phyloP scores from a whole-genome alignment of 2,797 vertebrate species.

The Eptatretus atami region DNA sequence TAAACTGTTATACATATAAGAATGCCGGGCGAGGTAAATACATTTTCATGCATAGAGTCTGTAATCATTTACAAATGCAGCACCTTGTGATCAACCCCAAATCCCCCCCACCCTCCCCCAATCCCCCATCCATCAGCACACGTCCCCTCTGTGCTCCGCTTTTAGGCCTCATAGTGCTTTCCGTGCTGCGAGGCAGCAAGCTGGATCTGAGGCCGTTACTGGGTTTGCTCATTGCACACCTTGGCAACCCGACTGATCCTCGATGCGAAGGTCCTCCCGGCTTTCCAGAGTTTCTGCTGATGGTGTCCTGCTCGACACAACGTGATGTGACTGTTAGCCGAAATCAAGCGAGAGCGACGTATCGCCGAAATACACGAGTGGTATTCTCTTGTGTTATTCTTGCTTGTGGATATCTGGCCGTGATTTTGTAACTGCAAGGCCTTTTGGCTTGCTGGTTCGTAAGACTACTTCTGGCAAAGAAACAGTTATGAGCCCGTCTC shows the following conservation, averaged over 20 bases:
- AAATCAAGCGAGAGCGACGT: no score
- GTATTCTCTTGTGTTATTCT: no score
- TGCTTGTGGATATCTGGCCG: no score
- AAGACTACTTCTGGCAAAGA: no score
- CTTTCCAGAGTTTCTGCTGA: conserved; percentile 87
- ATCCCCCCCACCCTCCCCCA: background rate
- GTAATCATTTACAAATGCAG: conserved; percentile 2
- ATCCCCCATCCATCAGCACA: background rate
- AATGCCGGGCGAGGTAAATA: background rate
- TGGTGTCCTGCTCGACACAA: conserved; percentile 34
- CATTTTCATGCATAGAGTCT: conserved; percentile 2
- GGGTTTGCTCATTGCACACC: conserved; percentile 98
- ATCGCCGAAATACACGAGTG: no score
- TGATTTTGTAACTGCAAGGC: no score
- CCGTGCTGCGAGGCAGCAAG: no score
- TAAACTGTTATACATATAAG: background rate
- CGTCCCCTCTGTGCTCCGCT: background rate
- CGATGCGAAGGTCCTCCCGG: conserved; percentile 51
- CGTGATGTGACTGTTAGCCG: no score
- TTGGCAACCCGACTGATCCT: conserved; percentile 78
- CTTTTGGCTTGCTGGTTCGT: no score
- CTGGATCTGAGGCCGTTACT: conserved; percentile 22
- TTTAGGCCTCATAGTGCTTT: no score
- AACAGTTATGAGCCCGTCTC: no score
- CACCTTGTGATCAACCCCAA: background rate